Percentiles rank a stretch among this genome's conserved stretches.
These are phyloP conservation scores for Tretioscincus oriximinensis DNA, from an alignment of 2,113 vertebrate species.

Conservation along the genomic window DNA sequence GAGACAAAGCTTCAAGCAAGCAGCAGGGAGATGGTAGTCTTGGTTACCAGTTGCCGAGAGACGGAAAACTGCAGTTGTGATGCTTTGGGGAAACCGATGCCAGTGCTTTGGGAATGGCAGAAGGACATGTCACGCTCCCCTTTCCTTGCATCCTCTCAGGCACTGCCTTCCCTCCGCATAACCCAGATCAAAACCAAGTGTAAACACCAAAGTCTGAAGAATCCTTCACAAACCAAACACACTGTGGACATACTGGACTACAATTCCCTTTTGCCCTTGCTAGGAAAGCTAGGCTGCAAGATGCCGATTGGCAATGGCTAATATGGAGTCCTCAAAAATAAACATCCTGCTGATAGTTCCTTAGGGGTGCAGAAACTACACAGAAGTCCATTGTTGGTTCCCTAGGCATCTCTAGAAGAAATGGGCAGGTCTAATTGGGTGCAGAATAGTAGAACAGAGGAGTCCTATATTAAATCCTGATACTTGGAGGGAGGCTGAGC, in stretches of 20 bases:
- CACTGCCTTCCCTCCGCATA: not conserved
- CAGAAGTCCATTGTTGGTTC: not conserved
- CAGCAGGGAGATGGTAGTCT: conserved; percentile 15
- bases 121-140: conserved; percentile 3
- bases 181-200: not conserved
- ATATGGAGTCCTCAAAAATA: not conserved
- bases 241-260: too few species aligned
- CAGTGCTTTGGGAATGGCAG: not conserved
- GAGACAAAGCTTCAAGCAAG: not conserved
- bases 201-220: not conserved
- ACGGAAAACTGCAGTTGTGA: conserved; percentile 17
- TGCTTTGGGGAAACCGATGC: not conserved
- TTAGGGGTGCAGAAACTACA: not conserved
- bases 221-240: not conserved
- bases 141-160: conserved; percentile 28
- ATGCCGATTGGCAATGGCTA: not conserved
- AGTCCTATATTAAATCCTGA: not conserved
- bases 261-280: too few species aligned
- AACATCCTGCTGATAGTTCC: not conserved
- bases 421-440: too few species aligned
- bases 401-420: not conserved
- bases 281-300: too few species aligned
- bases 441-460: too few species aligned
- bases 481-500: not conserved
- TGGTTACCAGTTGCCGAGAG: conserved; percentile 33